These are phyloP conservation scores for Sebastes oblongus DNA, from an alignment of 2,797 vertebrate species.

Conservation along the genomic window DNA sequence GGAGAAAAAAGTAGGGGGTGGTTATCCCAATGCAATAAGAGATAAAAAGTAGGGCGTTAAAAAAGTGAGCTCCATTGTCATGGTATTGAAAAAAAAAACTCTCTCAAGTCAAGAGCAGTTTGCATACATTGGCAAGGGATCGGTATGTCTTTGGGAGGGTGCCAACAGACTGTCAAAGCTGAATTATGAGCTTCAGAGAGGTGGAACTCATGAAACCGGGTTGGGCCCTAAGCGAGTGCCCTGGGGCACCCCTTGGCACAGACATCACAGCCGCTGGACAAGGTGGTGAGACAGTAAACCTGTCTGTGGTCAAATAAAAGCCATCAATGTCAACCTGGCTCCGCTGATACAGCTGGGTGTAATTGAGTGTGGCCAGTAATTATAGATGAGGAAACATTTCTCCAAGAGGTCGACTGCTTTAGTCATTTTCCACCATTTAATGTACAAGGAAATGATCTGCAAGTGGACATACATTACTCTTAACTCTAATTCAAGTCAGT, in stretches of 20 bases:
- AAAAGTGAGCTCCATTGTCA: slow-evolving; percentile 79
- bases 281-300: slow-evolving; percentile 82
- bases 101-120: slow-evolving; percentile 21
- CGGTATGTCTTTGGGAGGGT: slow-evolving; percentile 70
- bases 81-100: slow-evolving; percentile 36
- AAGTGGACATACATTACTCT: slow-evolving; percentile 13
- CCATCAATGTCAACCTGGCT: slow-evolving; percentile 82
- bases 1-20: slow-evolving; percentile 56
- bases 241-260: slow-evolving; percentile 76
- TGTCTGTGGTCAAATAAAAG: slow-evolving; percentile 79
- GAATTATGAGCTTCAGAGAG: slow-evolving; percentile 78
- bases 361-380: slow-evolving; percentile 83
- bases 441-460: slow-evolving; percentile 1
- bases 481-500: not conserved
- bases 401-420: slow-evolving; percentile 56
- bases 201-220: slow-evolving; percentile 65
- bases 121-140: slow-evolving; percentile 55
- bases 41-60: slow-evolving; percentile 73
- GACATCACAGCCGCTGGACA: slow-evolving; percentile 80
- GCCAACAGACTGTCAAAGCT: slow-evolving; percentile 75
- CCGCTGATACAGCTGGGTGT: slow-evolving; percentile 82
- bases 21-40: slow-evolving; percentile 68
- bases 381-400: slow-evolving; percentile 66
- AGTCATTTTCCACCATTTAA: slow-evolving; percentile 42
- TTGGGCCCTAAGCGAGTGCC: slow-evolving; percentile 74